Percentiles rank a stretch among this genome's conserved stretches.
Conservation (phyloP, 2,113 vertebrate genomes). For the Amphiprion percula region DNA sequence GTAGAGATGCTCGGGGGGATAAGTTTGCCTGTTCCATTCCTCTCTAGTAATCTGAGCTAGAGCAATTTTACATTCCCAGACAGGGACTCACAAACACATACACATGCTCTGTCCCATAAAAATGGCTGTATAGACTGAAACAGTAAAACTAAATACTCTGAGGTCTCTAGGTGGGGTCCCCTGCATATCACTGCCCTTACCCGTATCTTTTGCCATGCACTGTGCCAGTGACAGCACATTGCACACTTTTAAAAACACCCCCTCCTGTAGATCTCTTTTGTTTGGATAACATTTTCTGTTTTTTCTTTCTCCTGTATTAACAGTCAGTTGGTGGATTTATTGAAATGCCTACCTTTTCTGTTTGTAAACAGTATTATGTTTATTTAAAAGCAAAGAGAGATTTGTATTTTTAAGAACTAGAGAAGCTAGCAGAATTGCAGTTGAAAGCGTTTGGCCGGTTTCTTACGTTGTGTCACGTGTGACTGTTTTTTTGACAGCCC, state of each 20-base stretch:
- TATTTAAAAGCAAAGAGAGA: constrained; percentile 77
- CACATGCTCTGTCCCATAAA: not conserved
- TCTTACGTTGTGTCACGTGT: constrained; percentile 99
- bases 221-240: constrained; percentile 89
- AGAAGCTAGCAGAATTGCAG: constrained; percentile 81
- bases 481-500: constrained; percentile 99
- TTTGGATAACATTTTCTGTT: constrained; percentile 81
- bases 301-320: constrained; percentile 80
- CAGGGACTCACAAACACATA: constrained; percentile 6
- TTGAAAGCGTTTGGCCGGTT: constrained; percentile 94
- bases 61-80: not conserved
- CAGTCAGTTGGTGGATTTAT: constrained; percentile 84
- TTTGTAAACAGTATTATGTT: constrained; percentile 82
- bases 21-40: not conserved
- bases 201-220: constrained; percentile 82
- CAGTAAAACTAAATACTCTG: constrained; percentile 45
- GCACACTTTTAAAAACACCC: constrained; percentile 86
- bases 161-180: constrained; percentile 72
- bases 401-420: constrained; percentile 77
- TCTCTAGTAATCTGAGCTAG: constrained; percentile 5
- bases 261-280: constrained; percentile 89
- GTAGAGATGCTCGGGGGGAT: not conserved
- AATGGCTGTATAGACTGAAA: constrained; percentile 6
- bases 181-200: constrained; percentile 81
- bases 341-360: constrained; percentile 84